A percentile compares a stretch with the other conserved stretches of the same genome.
These are phyloP conservation scores for Abrostola triplasia DNA, from an alignment of 2,888 invertebrate species.

Conservation along the genomic window DNA sequence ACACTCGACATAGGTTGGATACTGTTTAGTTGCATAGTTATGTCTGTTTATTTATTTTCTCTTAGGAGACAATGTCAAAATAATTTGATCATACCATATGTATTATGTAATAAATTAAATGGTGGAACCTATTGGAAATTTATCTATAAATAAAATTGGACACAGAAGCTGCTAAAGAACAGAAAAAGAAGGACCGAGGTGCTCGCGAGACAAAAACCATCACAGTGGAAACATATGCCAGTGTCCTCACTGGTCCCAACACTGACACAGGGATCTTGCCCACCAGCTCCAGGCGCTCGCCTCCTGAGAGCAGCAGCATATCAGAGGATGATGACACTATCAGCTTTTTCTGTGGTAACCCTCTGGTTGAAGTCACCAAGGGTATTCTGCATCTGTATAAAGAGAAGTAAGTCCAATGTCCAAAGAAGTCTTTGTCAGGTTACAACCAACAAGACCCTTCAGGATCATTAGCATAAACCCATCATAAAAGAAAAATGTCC, in stretches of 20 bases:
- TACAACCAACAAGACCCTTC: too few relatives aligned
- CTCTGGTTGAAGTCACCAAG: constrained; percentile 98
- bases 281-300: constrained; percentile 89
- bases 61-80: too few relatives aligned
- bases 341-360: constrained; percentile 98
- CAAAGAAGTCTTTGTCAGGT: too few relatives aligned
- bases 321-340: constrained; percentile 87
- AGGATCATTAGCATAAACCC: too few relatives aligned
- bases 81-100: too few relatives aligned
- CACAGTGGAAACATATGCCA: constrained; percentile 93
- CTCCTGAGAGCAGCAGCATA: constrained; percentile 71
- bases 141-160: neutral
- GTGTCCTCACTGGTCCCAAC: constrained; percentile 87
- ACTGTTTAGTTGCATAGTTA: too few relatives aligned
- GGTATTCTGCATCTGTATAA: constrained; percentile 99
- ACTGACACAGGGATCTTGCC: constrained; percentile 88
- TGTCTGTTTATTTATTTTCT: too few relatives aligned
- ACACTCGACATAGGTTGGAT: too few relatives aligned
- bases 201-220: constrained; percentile 91
- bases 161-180: constrained; percentile 79
- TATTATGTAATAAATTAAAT: too few relatives aligned
- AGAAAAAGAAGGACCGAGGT: constrained; percentile 89
- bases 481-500: too few relatives aligned
- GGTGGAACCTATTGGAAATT: neutral
- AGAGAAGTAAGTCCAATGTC: constrained; percentile 92